These are phyloP conservation scores for Pterois miles DNA, from an alignment of 2,797 vertebrate genomes.

Conservation along the genomic window DNA sequence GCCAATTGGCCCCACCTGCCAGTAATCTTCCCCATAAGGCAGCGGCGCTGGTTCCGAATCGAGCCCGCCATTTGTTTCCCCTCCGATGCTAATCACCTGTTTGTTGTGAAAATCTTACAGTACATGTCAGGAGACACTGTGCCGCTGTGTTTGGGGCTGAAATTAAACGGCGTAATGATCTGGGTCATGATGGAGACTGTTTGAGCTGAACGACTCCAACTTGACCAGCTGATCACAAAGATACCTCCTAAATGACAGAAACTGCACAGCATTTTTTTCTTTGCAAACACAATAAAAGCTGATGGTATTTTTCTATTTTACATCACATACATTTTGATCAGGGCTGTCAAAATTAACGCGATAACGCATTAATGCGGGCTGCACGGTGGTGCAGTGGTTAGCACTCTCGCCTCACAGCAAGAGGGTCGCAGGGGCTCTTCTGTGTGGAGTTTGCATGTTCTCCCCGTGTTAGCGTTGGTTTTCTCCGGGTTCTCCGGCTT, in stretches of 20 bases:
- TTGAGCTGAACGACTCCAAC: conserved; percentile 44
- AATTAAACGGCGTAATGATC: conserved; percentile 70
- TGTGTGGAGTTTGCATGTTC: too few species aligned
- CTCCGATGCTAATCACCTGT: conserved; percentile 83
- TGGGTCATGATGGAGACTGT: conserved; percentile 31
- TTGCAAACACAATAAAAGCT: neutral
- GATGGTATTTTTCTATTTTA: neutral
- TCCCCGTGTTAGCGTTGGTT: too few species aligned
- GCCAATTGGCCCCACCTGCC: conserved; percentile 84
- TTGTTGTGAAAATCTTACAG: conserved; percentile 78
- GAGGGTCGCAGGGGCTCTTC: too few species aligned
- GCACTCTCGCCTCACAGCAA: too few species aligned
- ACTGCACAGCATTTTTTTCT: conserved; percentile 1
- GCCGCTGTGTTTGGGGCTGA: conserved; percentile 50
- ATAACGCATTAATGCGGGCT: too few species aligned
- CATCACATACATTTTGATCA: neutral
- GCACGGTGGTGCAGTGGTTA: too few species aligned
- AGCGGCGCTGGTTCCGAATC: conserved; percentile 69
- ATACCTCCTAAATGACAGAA: conserved; percentile 39
- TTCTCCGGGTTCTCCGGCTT: too few species aligned
- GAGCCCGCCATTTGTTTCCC: conserved; percentile 79
- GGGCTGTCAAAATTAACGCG: too few species aligned
- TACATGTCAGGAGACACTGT: conserved; percentile 72
- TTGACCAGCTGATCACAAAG: conserved; percentile 55
- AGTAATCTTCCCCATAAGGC: conserved; percentile 82